A percentile compares a stretch with the other conserved stretches of the same genome.
phyloP scores from a whole-genome alignment of 2,113 vertebrate species.

The Megalops atlanticus region DNA sequence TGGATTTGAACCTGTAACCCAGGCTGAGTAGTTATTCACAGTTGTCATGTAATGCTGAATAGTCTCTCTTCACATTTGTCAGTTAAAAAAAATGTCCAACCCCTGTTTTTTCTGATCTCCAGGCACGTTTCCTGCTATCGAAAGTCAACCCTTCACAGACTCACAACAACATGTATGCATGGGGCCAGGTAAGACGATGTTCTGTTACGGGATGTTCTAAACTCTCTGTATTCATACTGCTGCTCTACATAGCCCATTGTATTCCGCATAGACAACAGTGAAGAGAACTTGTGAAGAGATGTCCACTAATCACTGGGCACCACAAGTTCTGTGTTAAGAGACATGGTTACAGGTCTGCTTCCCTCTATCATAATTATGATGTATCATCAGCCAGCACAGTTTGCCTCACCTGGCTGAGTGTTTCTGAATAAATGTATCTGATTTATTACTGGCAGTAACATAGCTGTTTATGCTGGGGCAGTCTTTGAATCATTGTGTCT shows the following conservation, averaged over 20 bases:
- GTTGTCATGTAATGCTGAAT: no score
- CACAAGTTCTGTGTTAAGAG: neutral
- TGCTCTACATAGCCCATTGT: neutral
- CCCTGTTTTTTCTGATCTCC: constrained; percentile 46
- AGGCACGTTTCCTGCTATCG: constrained; percentile 96
- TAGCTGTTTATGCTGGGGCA: no score
- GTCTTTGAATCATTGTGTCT: neutral
- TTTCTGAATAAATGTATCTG: neutral
- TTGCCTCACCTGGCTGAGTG: neutral
- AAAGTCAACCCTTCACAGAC: constrained; percentile 99
- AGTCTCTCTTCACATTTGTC: no score
- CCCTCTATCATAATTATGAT: neutral
- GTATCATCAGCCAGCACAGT: neutral
- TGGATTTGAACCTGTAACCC: no score
- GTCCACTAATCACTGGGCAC: neutral
- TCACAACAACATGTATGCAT: constrained; percentile 97
- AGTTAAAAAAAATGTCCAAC: no score
- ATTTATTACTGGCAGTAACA: no score
- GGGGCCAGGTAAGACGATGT: constrained; percentile 88
- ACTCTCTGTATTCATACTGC: neutral
- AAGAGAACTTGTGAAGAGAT: neutral
- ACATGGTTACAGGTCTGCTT: neutral
- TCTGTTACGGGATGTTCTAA: neutral
- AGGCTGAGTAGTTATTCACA: no score
- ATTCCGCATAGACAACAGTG: no score